Evolutionary conservation across 2,888 invertebrate genomes (phyloP), one percentile per base, ranked within the genome.

Genomic region (Hydraecia micacea): DNA sequence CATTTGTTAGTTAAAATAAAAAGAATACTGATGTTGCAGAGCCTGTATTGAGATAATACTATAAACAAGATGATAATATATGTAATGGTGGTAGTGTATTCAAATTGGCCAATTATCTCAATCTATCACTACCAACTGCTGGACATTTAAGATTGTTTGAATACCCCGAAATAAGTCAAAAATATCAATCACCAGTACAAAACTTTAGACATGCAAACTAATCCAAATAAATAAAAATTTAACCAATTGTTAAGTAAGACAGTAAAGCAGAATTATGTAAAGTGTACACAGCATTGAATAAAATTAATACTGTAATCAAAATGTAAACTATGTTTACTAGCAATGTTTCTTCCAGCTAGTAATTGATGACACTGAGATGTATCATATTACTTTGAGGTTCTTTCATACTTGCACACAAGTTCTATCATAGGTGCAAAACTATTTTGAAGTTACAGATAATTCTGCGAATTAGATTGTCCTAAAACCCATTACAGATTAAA

Each of bases 351-450:
- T 63, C 7, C 49, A 79, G 32, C 55, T 65, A 68, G 49, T 73
- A 42, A 77, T 75, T 86, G 63, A 77, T 83, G 80, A 79, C 69
- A 77, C 66, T 67, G 13, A 71, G 60, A 72, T 81, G 67, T 81
- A 75, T 80, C 76, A 69, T 58, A 73, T 84, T 84, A 81, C 78
- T 85, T 75, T 58, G 46, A 73, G 32, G 75, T 73, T 73, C 73
- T 52, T 78, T 70, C 42, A 7, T 62, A 62, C 15, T 68, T 82
- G 55, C 55, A 77, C 62, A 83, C 36, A 62, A 83, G 65, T 83
- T 78, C 60, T 28, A 62, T 32, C 4, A n/a, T 28, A 62, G 15
- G 6, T 65, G 13, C 7, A 11, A 55, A 52, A 25, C 18, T 25
- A 49, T 55, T 55, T 2, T 39, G 21, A 58, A 66, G 49, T 28